Conservation (phyloP, 2,113 vertebrate species). For the Trachemys scripta region DNA sequence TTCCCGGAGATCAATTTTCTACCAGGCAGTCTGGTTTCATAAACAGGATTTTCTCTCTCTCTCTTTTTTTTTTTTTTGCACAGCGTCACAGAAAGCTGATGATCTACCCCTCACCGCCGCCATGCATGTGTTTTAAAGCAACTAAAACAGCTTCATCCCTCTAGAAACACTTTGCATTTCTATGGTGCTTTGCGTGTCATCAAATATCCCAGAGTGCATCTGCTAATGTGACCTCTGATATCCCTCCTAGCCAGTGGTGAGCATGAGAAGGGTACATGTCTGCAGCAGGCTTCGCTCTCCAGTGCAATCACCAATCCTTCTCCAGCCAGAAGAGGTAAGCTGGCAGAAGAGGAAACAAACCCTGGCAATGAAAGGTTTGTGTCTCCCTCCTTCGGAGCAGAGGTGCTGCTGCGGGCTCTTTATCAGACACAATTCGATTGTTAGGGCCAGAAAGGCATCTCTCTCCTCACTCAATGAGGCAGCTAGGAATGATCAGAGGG, state of each 20-base stretch:
- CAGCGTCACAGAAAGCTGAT: rapidly evolving
- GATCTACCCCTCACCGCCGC: background rate
- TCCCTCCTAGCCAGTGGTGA: background rate
- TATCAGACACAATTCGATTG: background rate
- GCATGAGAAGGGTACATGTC: background rate
- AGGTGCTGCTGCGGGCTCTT: slow-evolving; percentile 6
- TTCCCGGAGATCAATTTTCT: slow-evolving; percentile 28
- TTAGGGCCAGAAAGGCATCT: background rate
- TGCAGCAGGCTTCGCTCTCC: background rate
- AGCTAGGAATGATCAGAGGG: background rate
- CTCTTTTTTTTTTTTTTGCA: background rate
- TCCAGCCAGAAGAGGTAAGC: background rate
- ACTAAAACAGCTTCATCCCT: background rate
- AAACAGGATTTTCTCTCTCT: background rate
- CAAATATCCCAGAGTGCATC: slow-evolving; percentile 47
- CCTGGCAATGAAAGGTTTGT: background rate
- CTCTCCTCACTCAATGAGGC: rapidly evolving
- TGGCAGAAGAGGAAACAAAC: slow-evolving; percentile 64
- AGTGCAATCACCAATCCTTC: background rate
- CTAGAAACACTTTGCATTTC: background rate
- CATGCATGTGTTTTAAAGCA: background rate
- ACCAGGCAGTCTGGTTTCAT: background rate
- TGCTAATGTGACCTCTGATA: slow-evolving; percentile 24
- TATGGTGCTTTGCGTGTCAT: background rate
- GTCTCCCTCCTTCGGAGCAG: background rate